Evolutionary conservation across 2,888 invertebrate species (phyloP).

Genomic region (Hypena proboscidalis): DNA sequence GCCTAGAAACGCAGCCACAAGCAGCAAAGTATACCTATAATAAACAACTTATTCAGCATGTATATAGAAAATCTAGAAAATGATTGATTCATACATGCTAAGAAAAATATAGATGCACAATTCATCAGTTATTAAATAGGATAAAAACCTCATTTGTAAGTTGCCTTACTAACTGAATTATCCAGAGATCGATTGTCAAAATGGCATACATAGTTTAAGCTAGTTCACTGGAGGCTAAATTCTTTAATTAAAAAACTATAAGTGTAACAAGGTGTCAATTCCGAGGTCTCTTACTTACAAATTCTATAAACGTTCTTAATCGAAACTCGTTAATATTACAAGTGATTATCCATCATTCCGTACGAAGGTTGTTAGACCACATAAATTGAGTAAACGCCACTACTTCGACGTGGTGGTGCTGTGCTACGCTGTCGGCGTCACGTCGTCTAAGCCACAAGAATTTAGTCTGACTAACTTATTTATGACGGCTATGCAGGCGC

Average conservation of each 20-base stretch:
- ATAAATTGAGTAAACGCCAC: conserved; percentile 27
- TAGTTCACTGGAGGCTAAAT: no score
- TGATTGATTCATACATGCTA: no score
- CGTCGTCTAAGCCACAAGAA: conserved; percentile 24
- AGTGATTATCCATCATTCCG: conserved; percentile 22
- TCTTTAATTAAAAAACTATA: neutral
- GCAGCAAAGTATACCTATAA: neutral
- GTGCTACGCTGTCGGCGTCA: conserved; percentile 18
- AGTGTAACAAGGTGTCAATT: neutral
- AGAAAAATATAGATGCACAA: no score
- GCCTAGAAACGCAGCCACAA: conserved; percentile 9
- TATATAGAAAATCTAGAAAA: no score
- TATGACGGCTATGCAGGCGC: no score
- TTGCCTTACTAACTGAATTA: no score
- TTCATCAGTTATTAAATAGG: no score
- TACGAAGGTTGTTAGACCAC: conserved; percentile 20
- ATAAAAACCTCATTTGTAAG: no score
- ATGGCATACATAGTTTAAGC: no score
- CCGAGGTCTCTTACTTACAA: neutral
- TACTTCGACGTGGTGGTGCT: conserved; percentile 9
- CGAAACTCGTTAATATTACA: conserved; percentile 17
- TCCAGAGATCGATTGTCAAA: no score
- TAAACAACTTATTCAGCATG: neutral
- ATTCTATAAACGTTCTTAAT: conserved; percentile 8
- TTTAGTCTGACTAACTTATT: no score